Conservation (phyloP, 2,888 invertebrate species). For the Allolobophora icterica region DNA sequence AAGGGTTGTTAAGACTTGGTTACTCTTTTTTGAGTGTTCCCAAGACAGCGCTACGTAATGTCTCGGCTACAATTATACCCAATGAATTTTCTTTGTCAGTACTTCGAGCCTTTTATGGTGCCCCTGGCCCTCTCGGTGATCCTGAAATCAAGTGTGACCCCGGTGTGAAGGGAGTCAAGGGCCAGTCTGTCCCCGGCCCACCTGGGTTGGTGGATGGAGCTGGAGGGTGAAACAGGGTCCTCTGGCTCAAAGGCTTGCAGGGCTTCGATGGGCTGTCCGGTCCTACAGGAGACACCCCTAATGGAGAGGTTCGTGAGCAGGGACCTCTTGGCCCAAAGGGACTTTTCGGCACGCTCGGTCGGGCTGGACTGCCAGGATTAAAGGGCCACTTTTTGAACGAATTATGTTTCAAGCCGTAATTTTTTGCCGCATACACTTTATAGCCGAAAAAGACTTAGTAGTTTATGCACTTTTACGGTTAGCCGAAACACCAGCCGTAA, state of each 20-base stretch:
- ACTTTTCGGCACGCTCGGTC: neutral
- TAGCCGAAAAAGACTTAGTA: too few species aligned
- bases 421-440: too few species aligned
- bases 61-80: too few species aligned
- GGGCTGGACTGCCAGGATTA: neutral
- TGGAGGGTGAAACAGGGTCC: constrained; percentile 14
- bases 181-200: constrained; percentile 31
- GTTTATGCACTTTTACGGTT: too few species aligned
- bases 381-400: too few species aligned
- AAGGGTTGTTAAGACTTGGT: too few species aligned
- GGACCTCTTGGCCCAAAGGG: constrained; percentile 31
- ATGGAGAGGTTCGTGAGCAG: neutral
- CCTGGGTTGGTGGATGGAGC: neutral
- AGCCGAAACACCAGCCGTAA: too few species aligned
- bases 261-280: neutral
- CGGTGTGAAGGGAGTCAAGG: constrained; percentile 39
- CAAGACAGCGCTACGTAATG: neutral
- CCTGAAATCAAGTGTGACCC: constrained; percentile 21
- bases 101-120: neutral
- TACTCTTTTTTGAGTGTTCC: too few species aligned
- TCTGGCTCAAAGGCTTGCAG: neutral
- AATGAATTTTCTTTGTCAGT: neutral
- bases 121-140: constrained; percentile 1
- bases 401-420: too few species aligned
- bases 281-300: constrained; percentile 2